Conservation (phyloP, 1,140 invertebrate species). For the Apis laboriosa region DNA sequence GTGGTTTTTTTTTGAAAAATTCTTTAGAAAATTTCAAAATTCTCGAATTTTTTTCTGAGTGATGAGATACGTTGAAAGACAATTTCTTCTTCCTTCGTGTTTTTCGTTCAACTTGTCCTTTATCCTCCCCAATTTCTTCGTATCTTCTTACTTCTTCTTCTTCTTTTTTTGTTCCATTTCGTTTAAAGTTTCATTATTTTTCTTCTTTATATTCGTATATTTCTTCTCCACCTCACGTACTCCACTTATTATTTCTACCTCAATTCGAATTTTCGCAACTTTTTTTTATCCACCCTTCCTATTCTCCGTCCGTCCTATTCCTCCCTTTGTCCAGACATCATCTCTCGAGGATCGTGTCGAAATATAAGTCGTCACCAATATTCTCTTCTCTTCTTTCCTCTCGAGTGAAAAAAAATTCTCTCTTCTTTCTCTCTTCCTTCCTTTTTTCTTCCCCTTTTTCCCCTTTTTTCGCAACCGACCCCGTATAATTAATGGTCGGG, state of each 20-base stretch:
- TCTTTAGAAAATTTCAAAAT: too few relatives aligned
- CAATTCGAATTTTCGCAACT: too few relatives aligned
- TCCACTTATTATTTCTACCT: neutral
- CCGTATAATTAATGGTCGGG: slow-evolving; percentile 47
- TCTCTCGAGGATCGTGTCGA: slow-evolving; percentile 35
- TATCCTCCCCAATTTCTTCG: too few relatives aligned
- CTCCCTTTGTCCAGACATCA: neutral
- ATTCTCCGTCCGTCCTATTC: neutral
- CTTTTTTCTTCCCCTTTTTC: neutral
- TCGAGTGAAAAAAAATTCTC: slow-evolving; percentile 23
- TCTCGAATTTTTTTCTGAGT: too few relatives aligned
- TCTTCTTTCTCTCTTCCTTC: neutral
- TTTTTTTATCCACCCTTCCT: neutral
- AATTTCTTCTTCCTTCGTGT: neutral
- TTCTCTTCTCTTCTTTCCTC: neutral
- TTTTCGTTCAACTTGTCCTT: too few relatives aligned
- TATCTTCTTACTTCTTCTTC: too few relatives aligned
- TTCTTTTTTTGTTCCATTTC: neutral
- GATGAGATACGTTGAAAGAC: too few relatives aligned
- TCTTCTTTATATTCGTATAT: too few relatives aligned
- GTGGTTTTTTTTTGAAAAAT: too few relatives aligned
- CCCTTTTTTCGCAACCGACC: neutral
- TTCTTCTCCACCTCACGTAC: neutral
- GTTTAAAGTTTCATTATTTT: too few relatives aligned
- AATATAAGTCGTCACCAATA: slow-evolving; percentile 45